Evolutionary conservation across 2,113 vertebrate genomes (phyloP).

Genomic region (Aegithalos caudatus): DNA sequence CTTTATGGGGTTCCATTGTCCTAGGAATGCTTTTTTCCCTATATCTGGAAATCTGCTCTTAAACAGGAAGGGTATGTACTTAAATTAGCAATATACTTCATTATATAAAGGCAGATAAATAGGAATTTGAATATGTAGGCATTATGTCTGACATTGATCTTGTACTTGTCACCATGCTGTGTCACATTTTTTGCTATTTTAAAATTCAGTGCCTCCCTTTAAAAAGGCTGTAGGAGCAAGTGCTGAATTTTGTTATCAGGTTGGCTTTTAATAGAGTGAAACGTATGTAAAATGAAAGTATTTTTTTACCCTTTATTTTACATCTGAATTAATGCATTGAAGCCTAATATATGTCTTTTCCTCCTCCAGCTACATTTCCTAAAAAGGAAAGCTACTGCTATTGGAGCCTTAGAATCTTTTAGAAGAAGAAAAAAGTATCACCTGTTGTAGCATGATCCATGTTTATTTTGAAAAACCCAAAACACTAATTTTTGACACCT

Average conservation of each 20-base stretch:
- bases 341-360: neutral
- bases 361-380: neutral
- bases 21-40: neutral
- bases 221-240: constrained; percentile 42
- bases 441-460: neutral
- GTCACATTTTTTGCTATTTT: constrained; percentile 41
- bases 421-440: neutral
- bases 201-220: neutral
- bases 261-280: constrained; percentile 37
- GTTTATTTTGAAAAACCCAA: neutral
- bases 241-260: constrained; percentile 20
- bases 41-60: neutral
- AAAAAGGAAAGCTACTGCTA: neutral
- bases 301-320: neutral
- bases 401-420: neutral
- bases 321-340: neutral
- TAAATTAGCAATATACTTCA: neutral
- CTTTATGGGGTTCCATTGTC: neutral
- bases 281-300: neutral
- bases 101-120: constrained; percentile 22
- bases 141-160: constrained; percentile 40
- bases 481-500: neutral
- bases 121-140: neutral
- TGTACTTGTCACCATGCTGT: constrained; percentile 40
- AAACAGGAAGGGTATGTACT: neutral